These are phyloP conservation scores for Nasonovia ribisnigri DNA, from an alignment of 2,888 invertebrate species.

Conservation along the genomic window DNA sequence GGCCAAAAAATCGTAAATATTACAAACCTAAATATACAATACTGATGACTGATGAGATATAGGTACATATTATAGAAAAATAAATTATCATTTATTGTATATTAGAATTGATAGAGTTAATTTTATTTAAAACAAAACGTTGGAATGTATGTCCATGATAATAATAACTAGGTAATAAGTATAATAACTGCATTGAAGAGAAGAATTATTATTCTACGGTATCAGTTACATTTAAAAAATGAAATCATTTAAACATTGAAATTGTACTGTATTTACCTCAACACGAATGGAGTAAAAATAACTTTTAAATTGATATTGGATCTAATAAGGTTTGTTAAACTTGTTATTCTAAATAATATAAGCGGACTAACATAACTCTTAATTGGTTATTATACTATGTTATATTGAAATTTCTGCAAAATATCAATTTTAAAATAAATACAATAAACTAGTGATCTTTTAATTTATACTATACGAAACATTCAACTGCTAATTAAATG, in stretches of 20 bases:
- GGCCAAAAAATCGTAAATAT: not conserved
- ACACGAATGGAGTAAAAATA: not conserved
- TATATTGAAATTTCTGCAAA: no score
- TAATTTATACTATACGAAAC: no score
- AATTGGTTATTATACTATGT: not conserved
- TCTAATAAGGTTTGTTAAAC: not conserved
- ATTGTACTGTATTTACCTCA: not conserved
- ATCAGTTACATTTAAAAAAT: not conserved
- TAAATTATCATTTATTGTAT: not conserved
- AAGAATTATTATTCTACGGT: not conserved
- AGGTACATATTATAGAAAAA: not conserved
- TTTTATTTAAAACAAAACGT: not conserved
- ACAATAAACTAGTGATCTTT: no score
- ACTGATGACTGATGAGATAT: not conserved
- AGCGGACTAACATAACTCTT: not conserved
- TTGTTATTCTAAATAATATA: not conserved
- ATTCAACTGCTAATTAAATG: no score
- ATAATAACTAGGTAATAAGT: not conserved
- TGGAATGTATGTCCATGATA: not conserved
- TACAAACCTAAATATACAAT: not conserved
- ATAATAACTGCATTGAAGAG: not conserved
- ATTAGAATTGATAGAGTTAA: not conserved
- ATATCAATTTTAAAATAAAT: no score
- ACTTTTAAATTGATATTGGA: not conserved
- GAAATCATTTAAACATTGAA: not conserved